Percentiles rank a stretch among this genome's conserved stretches.
Evolutionary conservation across 2,888 invertebrate species (phyloP).

Genomic region (Cerceris rybyensis): DNA sequence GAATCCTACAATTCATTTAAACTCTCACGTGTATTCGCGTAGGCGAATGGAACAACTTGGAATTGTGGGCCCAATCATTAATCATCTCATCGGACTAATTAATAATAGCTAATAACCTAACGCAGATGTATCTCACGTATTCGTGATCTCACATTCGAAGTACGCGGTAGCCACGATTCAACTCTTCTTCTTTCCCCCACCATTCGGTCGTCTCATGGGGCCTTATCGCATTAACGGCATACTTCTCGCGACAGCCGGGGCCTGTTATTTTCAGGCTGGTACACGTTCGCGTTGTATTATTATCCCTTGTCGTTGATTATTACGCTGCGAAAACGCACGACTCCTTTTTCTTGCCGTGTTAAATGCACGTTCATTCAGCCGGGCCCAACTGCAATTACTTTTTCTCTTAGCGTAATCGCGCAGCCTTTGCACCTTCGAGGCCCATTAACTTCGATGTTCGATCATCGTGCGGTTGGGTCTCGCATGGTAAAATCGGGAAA

Average conservation of each 20-base stretch:
- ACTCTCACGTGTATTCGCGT: constrained; percentile 6
- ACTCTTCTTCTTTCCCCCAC: constrained; percentile 25
- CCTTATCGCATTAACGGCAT: constrained; percentile 34
- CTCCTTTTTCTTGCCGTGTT: too few species aligned
- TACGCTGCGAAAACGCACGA: too few species aligned
- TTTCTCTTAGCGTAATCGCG: too few species aligned
- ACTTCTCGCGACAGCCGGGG: constrained; percentile 4
- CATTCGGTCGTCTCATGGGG: constrained; percentile 17
- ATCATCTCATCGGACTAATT: constrained; percentile 67
- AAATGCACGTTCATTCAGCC: too few species aligned
- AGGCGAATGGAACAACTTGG: constrained; percentile 4
- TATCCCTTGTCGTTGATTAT: too few species aligned
- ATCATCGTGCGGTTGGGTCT: too few species aligned
- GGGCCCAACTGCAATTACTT: too few species aligned
- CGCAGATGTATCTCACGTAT: constrained; percentile 41
- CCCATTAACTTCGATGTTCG: too few species aligned
- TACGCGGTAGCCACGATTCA: constrained; percentile 32
- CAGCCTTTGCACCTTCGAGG: too few species aligned
- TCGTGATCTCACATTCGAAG: constrained; percentile 16
- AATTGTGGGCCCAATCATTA: constrained; percentile 53
- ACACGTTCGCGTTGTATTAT: not conserved
- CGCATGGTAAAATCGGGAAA: too few species aligned
- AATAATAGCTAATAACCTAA: constrained; percentile 64
- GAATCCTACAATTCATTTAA: too few species aligned
- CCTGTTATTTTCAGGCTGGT: not conserved